phyloP scores from a whole-genome alignment of 1,140 invertebrate genomes.

The Drosophila insularis region DNA sequence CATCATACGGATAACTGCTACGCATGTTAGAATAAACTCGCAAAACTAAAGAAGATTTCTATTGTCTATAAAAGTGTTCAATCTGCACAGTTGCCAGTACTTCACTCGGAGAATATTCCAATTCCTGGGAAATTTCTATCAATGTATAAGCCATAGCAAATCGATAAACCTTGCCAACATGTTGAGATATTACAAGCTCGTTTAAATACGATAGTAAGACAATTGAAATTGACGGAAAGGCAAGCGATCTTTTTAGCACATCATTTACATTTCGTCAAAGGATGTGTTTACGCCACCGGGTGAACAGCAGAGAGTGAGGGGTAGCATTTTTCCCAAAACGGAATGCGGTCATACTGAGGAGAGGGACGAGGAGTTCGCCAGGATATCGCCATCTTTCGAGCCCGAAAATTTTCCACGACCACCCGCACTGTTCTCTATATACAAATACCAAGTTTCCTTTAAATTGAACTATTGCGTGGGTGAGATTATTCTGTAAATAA shows the following conservation, averaged over 20 bases:
- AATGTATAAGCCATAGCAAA: not conserved
- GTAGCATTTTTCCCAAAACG: no score
- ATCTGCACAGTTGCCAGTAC: constrained; percentile 2
- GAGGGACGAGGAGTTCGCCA: no score
- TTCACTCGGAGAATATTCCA: not conserved
- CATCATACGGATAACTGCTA: not conserved
- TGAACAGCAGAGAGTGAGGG: no score
- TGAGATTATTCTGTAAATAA: no score
- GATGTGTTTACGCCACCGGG: no score
- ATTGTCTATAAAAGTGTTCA: not conserved
- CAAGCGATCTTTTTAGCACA: not conserved
- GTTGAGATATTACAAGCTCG: not conserved
- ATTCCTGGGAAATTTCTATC: not conserved
- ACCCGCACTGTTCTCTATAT: no score
- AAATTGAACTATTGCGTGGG: no score
- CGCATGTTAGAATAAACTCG: no score
- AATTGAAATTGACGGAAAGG: not conserved
- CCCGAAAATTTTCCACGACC: no score
- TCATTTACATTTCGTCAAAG: not conserved
- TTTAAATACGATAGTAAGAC: not conserved
- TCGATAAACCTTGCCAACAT: not conserved
- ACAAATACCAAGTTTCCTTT: no score
- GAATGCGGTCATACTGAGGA: no score
- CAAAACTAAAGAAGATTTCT: not conserved
- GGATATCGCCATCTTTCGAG: no score